Evolutionary conservation across 2,797 vertebrate species (phyloP), one percentile per base, ranked within the genome.

Genomic region (Cetoscarus ocellatus): DNA sequence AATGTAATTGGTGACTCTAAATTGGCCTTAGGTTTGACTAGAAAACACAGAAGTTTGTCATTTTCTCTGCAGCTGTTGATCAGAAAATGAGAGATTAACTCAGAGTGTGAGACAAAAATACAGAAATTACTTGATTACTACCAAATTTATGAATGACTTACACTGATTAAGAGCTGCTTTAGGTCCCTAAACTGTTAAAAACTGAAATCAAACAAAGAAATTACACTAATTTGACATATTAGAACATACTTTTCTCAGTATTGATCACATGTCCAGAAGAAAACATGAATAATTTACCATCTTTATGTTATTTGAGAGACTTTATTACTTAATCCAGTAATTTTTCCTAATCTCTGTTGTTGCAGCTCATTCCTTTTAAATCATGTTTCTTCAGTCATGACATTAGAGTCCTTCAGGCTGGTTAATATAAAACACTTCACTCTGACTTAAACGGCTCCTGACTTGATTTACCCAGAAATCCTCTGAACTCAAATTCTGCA

Each of bases 11-110:
- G 27, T 27, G 27, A 27, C 27, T 27, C 27, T 27, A 27, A 27
- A 27, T 27, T 27, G 4, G 27, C 27, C 27, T 27, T 2, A 27
- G 10, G 6, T 10, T 14, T 36, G 53, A 35, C 18, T 3, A 4
- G 7, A 19, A 9, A 18, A 2, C 1, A 14, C 9, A 0, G n/a
- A 34, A 51, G 0, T 1, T 13, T 17, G n/a, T 9, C 0, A 0
- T 15, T 8, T 18, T 12, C 43, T 14, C 27, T 36, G 19, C 44
- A 39, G 50, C 4, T 40, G 36, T 15, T 17, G 18, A 40, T 44
- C 51, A 62, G 35, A 27, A 50, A 10, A 49, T 1, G 17, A 15
- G 42, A 48, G 42, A 27, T 0, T 12, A 2, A 6, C 2, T 39
- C 35, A 38, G 56, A 9, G 1, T 5, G 9, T 13, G 6, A 27